Percentiles rank a stretch among this genome's conserved stretches.
Conservation (phyloP, 2,797 vertebrate genomes). For the Syngnathus rostellatus region DNA sequence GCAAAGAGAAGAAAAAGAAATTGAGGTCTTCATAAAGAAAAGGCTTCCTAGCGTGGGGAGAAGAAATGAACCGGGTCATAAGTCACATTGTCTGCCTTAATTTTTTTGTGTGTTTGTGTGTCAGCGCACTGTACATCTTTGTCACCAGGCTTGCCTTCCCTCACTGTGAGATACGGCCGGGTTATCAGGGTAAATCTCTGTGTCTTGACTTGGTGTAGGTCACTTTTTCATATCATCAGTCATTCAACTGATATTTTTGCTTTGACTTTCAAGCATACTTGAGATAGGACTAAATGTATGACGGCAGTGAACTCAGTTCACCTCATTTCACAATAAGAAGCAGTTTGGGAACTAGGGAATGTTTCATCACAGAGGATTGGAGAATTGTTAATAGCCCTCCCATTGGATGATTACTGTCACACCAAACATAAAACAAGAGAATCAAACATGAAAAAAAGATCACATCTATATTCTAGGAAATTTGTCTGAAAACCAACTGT, state of each 20-base stretch:
- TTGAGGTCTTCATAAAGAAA: slow-evolving; percentile 63
- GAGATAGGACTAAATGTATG: no score
- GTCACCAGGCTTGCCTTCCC: slow-evolving; percentile 11
- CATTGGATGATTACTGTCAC: no score
- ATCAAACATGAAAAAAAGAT: no score
- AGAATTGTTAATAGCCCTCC: no score
- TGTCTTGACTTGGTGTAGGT: slow-evolving; percentile 27
- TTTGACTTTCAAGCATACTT: no score
- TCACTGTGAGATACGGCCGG: slow-evolving; percentile 40
- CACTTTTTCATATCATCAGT: slow-evolving; percentile 27
- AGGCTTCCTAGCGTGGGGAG: slow-evolving; percentile 33
- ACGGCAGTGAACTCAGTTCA: no score
- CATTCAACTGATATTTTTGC: no score
- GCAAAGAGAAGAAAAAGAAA: slow-evolving; percentile 49
- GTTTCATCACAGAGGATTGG: no score
- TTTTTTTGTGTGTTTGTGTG: slow-evolving; percentile 26
- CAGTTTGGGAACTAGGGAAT: no score
- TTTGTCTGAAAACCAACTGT: background rate
- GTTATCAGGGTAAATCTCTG: slow-evolving; percentile 54
- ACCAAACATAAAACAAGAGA: no score
- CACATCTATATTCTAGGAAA: background rate
- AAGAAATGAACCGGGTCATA: slow-evolving; percentile 44
- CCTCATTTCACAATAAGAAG: no score
- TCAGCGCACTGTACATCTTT: slow-evolving; percentile 37
- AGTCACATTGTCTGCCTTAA: slow-evolving; percentile 45